These are phyloP conservation scores for Hylaeus volcanicus DNA, from an alignment of 1,140 invertebrate species.

Conservation along the genomic window DNA sequence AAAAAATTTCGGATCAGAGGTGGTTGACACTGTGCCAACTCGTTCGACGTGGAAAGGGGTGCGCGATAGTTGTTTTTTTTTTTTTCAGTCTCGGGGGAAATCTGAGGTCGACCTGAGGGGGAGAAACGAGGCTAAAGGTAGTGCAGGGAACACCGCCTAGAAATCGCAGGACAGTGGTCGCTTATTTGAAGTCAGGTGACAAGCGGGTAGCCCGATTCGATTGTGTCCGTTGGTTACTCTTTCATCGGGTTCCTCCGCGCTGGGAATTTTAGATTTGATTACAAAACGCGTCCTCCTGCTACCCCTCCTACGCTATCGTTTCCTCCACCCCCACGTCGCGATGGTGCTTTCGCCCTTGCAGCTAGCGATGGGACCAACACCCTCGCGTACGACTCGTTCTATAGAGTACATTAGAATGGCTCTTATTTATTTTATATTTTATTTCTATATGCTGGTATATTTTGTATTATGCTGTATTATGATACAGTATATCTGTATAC, in stretches of 20 bases:
- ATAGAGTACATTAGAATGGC: too few species aligned
- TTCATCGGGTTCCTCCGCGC: constrained; percentile 75
- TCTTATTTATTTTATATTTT: too few species aligned
- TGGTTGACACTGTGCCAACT: background rate
- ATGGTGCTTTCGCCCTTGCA: constrained; percentile 34
- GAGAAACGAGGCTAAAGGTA: constrained; percentile 1
- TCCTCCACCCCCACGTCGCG: constrained; percentile 25
- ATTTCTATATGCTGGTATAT: too few species aligned
- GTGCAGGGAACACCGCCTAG: constrained; percentile 5
- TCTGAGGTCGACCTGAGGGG: constrained; percentile 57
- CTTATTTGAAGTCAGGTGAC: constrained; percentile 78
- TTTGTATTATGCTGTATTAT: too few species aligned
- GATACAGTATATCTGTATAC: too few species aligned
- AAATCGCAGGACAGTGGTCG: constrained; percentile 56
- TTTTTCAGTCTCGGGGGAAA: constrained; percentile 69
- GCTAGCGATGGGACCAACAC: constrained; percentile 28
- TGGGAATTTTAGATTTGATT: constrained; percentile 78
- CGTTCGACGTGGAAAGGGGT: background rate
- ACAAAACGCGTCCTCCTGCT: constrained; percentile 55
- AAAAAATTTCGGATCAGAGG: background rate
- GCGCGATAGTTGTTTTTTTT: background rate
- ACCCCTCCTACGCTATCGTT: constrained; percentile 22
- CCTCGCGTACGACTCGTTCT: background rate
- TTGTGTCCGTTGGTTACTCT: constrained; percentile 76
- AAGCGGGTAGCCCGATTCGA: constrained; percentile 71